phyloP scores from a whole-genome alignment of 2,797 vertebrate species.

The Cryptoblepharus egeriae region DNA sequence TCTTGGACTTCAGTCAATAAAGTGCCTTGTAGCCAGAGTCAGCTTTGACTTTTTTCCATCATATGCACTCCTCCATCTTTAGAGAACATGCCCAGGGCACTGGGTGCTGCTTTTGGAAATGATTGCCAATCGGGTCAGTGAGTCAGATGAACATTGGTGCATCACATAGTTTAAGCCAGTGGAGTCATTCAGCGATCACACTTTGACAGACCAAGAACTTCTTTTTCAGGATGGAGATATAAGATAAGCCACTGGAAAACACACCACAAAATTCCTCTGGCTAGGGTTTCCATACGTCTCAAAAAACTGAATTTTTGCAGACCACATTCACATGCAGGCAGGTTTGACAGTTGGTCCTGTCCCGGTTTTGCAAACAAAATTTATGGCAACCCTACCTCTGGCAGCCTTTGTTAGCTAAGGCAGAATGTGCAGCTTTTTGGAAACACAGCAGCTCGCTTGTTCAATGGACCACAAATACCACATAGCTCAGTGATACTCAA shows the following conservation, averaged over 20 bases:
- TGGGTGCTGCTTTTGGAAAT: background rate
- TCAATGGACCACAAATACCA: background rate
- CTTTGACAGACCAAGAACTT: background rate
- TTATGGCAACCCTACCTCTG: too few species aligned
- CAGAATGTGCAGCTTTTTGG: background rate
- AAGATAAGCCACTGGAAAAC: background rate
- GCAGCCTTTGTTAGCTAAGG: background rate
- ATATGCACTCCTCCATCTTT: background rate
- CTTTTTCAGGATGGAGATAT: background rate
- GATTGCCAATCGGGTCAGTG: background rate
- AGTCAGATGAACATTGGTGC: background rate
- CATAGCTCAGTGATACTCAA: too few species aligned
- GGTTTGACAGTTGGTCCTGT: too few species aligned
- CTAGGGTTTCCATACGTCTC: too few species aligned
- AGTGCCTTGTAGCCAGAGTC: background rate
- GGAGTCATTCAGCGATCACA: background rate
- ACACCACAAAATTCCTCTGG: too few species aligned
- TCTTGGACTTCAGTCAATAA: background rate
- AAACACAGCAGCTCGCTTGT: background rate
- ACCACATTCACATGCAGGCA: too few species aligned
- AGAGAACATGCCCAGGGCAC: background rate
- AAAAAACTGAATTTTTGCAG: too few species aligned
- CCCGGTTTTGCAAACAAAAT: too few species aligned
- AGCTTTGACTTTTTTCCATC: background rate
- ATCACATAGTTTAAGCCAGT: background rate